A percentile compares a stretch with the other conserved stretches of the same genome.
These are phyloP conservation scores for Hiodon tergisus DNA, from an alignment of 2,113 vertebrate genomes.

Conservation along the genomic window DNA sequence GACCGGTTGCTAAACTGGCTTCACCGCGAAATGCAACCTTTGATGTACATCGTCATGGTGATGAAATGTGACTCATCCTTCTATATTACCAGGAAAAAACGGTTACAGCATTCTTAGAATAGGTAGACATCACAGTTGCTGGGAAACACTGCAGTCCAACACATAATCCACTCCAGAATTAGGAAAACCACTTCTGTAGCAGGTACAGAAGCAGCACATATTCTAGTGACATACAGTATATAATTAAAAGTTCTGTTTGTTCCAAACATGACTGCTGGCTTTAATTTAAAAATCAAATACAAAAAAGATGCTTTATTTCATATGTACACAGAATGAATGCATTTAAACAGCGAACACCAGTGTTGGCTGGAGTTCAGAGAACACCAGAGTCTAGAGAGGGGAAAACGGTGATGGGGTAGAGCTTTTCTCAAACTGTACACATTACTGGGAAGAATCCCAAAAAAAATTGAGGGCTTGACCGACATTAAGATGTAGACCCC, in stretches of 20 bases:
- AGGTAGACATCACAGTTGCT: background rate
- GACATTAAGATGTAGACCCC: background rate
- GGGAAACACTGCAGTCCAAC: background rate
- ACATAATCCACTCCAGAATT: too few species aligned
- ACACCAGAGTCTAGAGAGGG: background rate
- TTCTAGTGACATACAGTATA: too few species aligned
- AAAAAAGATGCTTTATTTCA: slow-evolving; percentile 28
- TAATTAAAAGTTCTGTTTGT: too few species aligned
- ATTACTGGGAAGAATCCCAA: background rate
- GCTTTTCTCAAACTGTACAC: too few species aligned
- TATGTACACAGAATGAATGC: slow-evolving; percentile 9
- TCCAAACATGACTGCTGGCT: too few species aligned
- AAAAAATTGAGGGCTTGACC: background rate
- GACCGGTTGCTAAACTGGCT: too few species aligned
- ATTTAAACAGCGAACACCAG: background rate
- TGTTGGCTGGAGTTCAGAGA: background rate
- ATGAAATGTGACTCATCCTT: background rate
- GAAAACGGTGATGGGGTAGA: background rate
- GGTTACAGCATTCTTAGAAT: background rate
- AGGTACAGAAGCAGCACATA: too few species aligned
- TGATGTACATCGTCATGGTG: background rate
- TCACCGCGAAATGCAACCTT: background rate
- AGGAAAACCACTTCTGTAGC: too few species aligned
- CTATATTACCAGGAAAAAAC: background rate
- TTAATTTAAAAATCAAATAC: slow-evolving; percentile 19